Percentiles rank a stretch among this genome's conserved stretches.
phyloP scores from a whole-genome alignment of 1,140 invertebrate genomes.

The Aphelenchoides avenae region DNA sequence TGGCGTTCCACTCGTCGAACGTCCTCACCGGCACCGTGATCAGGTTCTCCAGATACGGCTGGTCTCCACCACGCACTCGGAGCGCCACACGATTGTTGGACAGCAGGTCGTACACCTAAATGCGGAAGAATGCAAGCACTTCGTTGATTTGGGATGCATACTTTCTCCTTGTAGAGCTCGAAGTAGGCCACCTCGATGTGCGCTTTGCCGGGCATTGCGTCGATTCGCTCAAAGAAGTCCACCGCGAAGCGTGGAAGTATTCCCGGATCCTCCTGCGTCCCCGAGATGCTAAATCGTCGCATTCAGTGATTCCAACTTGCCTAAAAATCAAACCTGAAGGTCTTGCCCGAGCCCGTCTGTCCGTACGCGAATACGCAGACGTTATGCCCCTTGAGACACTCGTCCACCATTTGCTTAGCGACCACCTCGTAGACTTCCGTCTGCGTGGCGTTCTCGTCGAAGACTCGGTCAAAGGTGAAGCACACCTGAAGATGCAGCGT shows the following conservation, averaged over 20 bases:
- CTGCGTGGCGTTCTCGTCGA: constrained; percentile 10
- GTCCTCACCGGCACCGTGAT: constrained; percentile 5
- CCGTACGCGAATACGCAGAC: constrained; percentile 92
- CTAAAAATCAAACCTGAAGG: constrained; percentile 59
- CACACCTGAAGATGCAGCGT: no score
- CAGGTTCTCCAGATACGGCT: constrained; percentile 13
- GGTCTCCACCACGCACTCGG: constrained; percentile 8
- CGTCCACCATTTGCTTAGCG: constrained; percentile 8
- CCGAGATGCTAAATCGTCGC: constrained; percentile 16
- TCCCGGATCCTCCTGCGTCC: background rate
- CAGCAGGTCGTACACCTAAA: constrained; percentile 17
- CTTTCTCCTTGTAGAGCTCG: constrained; percentile 20
- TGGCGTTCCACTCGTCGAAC: background rate
- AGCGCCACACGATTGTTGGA: constrained; percentile 3
- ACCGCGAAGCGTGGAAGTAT: constrained; percentile 7
- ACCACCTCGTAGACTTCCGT: constrained; percentile 1
- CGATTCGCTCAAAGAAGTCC: constrained; percentile 9
- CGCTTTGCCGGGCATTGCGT: background rate
- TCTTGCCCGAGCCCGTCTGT: constrained; percentile 87
- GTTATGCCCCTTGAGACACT: constrained; percentile 81
- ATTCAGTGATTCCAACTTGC: constrained; percentile 58
- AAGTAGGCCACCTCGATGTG: constrained; percentile 12
- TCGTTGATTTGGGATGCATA: background rate
- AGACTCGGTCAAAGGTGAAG: constrained; percentile 8
- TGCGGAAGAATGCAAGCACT: constrained; percentile 6